Base-by-base conservation (phyloP, 2,113 vertebrate genomes). In the Trematocara nigrifrons region DNA sequence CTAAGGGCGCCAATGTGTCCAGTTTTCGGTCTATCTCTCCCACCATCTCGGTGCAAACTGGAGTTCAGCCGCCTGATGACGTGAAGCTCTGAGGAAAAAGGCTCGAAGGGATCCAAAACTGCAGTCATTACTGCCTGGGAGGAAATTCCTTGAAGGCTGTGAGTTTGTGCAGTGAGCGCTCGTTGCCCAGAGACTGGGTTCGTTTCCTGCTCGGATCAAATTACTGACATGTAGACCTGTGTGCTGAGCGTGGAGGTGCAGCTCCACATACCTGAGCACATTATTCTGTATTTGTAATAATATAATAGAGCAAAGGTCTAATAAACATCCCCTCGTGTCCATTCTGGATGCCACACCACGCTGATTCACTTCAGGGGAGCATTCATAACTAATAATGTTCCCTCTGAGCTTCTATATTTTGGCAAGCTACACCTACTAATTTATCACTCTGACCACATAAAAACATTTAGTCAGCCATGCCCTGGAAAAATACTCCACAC, bases 141-240 rank as follows among this genome's bases (percentile, higher is more conserved):
- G 53, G 83, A 53, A 79, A 52, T 49, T 51, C 15, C 9, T 18
- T 9, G 51, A 20, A 42, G 53, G 64, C 9, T 49, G 33, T 29
- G 49, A 26, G 12, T 31, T 22, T 80, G 81, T 76, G 77, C 35
- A 40, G 82, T 40, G 53, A 87, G 78, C 42, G 10, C 76, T 64
- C 20, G 92, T 95, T 95, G 87, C 95, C 82, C 82, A 87, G 94
- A 89, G 86, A 94, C 94, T 4, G 57, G 61, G 86, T 91, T 66
- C 87, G 87, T 86, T 91, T 78, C 81, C 78, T 49, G 82, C 84
- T 82, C 53, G 51, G 80, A 71, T 95, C 87, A 93, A 89, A 93
- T 96, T 92, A 87, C 92, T 53, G 20, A 87, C 35, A 83, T 76
- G 81, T 38, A 66, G 18, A 20, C 79, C 82, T 69, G 22, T 18